Base-by-base conservation (phyloP, 1,140 invertebrate genomes). In the Drosophila micromelanica region DNA sequence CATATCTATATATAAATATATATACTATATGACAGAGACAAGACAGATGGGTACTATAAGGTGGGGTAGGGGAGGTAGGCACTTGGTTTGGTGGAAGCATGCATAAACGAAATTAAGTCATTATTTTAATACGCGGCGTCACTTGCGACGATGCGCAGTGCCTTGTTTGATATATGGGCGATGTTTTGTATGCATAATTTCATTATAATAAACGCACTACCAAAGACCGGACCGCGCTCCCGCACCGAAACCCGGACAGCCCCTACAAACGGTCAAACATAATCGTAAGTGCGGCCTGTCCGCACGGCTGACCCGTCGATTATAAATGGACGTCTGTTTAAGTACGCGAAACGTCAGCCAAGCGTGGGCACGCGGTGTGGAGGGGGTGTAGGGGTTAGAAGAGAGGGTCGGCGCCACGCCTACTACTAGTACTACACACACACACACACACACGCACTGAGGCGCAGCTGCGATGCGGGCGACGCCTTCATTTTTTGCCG, bases 131-230 rank as follows among this genome's bases (percentile, higher is more conserved):
- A 89, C 84, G 75, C 79, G 65, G 62, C 82, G 78, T 86, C 73
- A 80, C 81, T 85, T 80, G 80, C 80, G 80, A 72, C 73, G 80
- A 68, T 80, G 64, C 51, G 78, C 56, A 72, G 78, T 37, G 63
- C 64, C 64, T 51, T 30, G 55, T 81, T 89, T 89, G 84, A 89
- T 89, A 89, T 89, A 89, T 89, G 84, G 81, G 52, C 84, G 60
- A 86, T 86, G 84, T 82, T 87, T 82, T 76, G 82, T 86, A 82
- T 89, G 84, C 84, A 89, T 89, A 89, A 89, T 89, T 89, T 89
- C 85, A 89, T 89, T 89, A 89, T 90, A 89, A 90, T 89, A 65
- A 78, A 76, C 64, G 64, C 62, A 62, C n/a, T 54, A 17, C 12
- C 15, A 13, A 30, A 32, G 9, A 42, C 49, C n/a, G 27, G 6